Percentiles rank a stretch among this genome's conserved stretches.
These are phyloP conservation scores for Speoplatyrhinus poulsoni DNA, from an alignment of 2,113 vertebrate species.

Conservation along the genomic window DNA sequence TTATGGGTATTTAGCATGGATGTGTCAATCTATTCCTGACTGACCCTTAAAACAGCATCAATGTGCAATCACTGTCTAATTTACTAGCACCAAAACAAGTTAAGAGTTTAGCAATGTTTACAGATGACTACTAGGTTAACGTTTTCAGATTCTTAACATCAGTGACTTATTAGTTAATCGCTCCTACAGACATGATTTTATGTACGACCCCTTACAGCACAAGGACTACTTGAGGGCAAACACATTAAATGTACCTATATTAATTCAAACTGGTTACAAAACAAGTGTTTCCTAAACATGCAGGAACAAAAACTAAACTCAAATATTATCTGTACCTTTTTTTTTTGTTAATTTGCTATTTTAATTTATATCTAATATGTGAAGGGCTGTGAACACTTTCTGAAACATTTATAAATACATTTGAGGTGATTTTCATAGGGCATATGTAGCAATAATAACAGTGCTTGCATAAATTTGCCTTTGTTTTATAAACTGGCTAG, in stretches of 20 bases:
- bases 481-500: slow-evolving; percentile 8
- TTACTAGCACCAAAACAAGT: slow-evolving; percentile 27
- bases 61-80: slow-evolving; percentile 5
- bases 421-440: slow-evolving; percentile 30
- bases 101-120: slow-evolving; percentile 55
- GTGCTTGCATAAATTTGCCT: slow-evolving; percentile 17
- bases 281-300: too few relatives aligned
- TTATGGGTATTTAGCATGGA: slow-evolving; percentile 20
- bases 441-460: slow-evolving; percentile 69
- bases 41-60: not conserved
- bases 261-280: too few relatives aligned
- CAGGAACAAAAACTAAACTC: too few relatives aligned
- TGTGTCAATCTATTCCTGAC: slow-evolving; percentile 12
- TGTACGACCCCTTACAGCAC: too few relatives aligned
- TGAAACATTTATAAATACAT: slow-evolving; percentile 27
- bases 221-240: too few relatives aligned
- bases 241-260: too few relatives aligned
- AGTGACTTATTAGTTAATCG: too few relatives aligned
- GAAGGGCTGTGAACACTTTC: slow-evolving; percentile 70
- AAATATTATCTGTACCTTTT: not conserved
- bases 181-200: too few relatives aligned
- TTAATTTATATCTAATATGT: slow-evolving; percentile 32
- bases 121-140: slow-evolving; percentile 57
- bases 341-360: slow-evolving; percentile 19
- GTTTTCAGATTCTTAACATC: not conserved